These are phyloP conservation scores for Trichogramma dendrolimi DNA, from an alignment of 2,888 invertebrate genomes.

Conservation along the genomic window DNA sequence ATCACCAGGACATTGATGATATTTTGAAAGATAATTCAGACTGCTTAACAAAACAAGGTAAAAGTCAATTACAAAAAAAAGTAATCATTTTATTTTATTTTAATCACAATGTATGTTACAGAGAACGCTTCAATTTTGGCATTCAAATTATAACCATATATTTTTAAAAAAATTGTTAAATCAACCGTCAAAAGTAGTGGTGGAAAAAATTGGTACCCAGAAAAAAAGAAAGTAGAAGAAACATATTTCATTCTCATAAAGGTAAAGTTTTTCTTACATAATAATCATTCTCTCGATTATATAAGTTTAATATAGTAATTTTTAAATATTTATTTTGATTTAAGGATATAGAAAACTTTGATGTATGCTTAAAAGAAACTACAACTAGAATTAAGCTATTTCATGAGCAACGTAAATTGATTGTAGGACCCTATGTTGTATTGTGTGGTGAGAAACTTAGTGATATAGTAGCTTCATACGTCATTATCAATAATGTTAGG, in stretches of 20 bases:
- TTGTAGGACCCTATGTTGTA: not conserved
- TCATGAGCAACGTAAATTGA: not conserved
- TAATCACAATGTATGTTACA: not conserved
- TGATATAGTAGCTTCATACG: too few species aligned
- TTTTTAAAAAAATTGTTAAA: slow-evolving; percentile 1
- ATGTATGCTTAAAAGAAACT: not conserved
- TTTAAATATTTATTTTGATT: not conserved
- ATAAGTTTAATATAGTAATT: not conserved
- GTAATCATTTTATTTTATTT: not conserved
- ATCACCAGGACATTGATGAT: too few species aligned
- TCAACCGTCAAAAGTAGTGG: not conserved
- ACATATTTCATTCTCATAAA: slow-evolving; percentile 1
- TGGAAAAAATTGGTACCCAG: not conserved
- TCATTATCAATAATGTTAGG: not conserved
- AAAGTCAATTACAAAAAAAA: too few species aligned
- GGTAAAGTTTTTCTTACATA: too few species aligned
- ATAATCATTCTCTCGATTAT: slow-evolving; percentile 11
- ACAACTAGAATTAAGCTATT: not conserved
- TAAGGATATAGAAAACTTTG: not conserved
- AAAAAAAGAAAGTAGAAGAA: slow-evolving; percentile 4
- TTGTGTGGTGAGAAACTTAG: too few species aligned
- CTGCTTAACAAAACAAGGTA: too few species aligned
- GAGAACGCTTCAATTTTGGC: not conserved
- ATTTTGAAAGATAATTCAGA: too few species aligned
- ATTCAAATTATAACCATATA: not conserved